phyloP scores from a whole-genome alignment of 2,888 invertebrate species.

The Euproctis similis region DNA sequence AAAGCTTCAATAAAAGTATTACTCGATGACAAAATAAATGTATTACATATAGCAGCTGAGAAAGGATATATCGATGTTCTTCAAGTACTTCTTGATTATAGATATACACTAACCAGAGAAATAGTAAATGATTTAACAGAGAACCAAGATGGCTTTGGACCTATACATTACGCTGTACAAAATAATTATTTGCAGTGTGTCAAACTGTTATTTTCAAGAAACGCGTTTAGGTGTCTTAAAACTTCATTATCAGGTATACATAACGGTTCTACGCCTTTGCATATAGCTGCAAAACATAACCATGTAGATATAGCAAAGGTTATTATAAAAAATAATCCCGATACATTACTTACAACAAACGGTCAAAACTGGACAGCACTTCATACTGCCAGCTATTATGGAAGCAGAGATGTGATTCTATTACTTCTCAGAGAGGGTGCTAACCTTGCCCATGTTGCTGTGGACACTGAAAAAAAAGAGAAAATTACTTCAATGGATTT shows the following conservation, averaged over 20 bases:
- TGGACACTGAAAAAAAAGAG: conserved; percentile 9
- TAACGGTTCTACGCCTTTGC: conserved; percentile 39
- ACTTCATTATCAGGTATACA: conserved; percentile 14
- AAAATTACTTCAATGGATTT: conserved; percentile 51
- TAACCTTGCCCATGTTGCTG: conserved; percentile 21
- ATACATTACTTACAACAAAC: conserved; percentile 28
- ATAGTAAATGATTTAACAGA: conserved; percentile 36
- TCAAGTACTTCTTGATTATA: conserved; percentile 54
- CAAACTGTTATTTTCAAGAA: conserved; percentile 24
- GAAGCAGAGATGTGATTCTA: conserved; percentile 63
- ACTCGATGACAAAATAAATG: conserved; percentile 42
- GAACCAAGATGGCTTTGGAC: conserved; percentile 19
- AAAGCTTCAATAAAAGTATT: conserved; percentile 42
- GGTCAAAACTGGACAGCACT: conserved; percentile 23
- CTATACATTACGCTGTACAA: conserved; percentile 26
- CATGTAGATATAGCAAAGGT: conserved; percentile 37
- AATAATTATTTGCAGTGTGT: conserved; percentile 35
- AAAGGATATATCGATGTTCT: conserved; percentile 63
- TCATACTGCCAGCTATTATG: conserved; percentile 40
- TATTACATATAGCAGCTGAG: conserved; percentile 49
- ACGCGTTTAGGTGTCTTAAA: conserved; percentile 18
- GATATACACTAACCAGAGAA: conserved; percentile 33
- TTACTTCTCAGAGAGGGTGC: conserved; percentile 45
- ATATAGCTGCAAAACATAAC: conserved; percentile 50
- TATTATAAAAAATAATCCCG: conserved; percentile 38